Conservation (phyloP, 2,797 vertebrate species). For the Sebastes goodei region DNA sequence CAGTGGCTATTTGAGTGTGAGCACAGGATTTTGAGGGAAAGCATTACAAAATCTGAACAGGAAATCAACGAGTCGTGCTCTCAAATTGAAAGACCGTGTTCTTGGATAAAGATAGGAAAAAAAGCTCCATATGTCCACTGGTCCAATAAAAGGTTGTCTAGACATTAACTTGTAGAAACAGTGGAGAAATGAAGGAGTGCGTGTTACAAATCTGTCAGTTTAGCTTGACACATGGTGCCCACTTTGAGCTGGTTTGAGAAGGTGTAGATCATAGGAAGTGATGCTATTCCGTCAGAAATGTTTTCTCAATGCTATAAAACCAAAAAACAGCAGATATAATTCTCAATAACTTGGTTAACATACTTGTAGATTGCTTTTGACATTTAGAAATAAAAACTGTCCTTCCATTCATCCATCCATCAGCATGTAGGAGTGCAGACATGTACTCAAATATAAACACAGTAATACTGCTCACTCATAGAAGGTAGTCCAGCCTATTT, state of each 20-base stretch:
- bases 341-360: neutral
- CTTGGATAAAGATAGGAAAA: neutral
- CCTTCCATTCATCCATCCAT: neutral
- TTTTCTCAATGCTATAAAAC: neutral
- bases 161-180: neutral
- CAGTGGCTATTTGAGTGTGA: neutral
- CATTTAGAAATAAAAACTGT: neutral
- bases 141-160: neutral
- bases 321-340: neutral
- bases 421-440: neutral
- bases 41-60: neutral
- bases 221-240: neutral
- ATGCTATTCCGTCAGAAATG: neutral
- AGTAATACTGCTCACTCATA: conserved; percentile 90
- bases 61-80: neutral
- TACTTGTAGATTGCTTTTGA: neutral
- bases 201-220: neutral
- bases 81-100: neutral
- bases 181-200: neutral
- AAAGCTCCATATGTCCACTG: neutral
- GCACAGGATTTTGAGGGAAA: neutral
- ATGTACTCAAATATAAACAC: neutral
- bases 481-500: conserved; percentile 99
- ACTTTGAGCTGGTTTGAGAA: neutral
- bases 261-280: neutral